Percentiles rank a stretch among this genome's conserved stretches.
phyloP scores from a whole-genome alignment of 2,113 vertebrate genomes.

The Trinectes maculatus region DNA sequence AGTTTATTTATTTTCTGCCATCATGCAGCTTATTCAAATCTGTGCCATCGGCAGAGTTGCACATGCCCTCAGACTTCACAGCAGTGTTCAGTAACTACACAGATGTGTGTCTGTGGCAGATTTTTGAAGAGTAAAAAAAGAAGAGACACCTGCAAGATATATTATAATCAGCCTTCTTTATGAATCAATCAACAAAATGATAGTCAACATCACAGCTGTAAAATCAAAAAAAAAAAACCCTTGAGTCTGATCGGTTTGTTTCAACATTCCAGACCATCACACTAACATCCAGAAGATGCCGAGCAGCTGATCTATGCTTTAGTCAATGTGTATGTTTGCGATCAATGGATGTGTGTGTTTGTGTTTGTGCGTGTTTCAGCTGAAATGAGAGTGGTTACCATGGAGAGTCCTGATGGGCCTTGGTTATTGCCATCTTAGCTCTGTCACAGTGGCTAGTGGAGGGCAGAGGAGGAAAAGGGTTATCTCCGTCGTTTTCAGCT shows the following conservation, averaged over 20 bases:
- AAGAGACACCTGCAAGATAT: no score
- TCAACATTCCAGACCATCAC: not conserved
- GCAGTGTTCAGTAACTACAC: not conserved
- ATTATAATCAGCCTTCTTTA: not conserved
- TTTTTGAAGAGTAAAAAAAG: no score
- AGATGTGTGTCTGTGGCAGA: no score
- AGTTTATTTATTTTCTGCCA: constrained; percentile 12
- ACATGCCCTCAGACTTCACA: not conserved
- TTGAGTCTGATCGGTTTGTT: not conserved
- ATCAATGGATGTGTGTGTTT: not conserved
- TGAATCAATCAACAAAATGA: not conserved
- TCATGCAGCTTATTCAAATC: not conserved
- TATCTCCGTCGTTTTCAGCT: constrained; percentile 59
- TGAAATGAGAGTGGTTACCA: constrained; percentile 34
- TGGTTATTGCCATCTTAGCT: constrained; percentile 27
- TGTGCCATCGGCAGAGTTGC: not conserved
- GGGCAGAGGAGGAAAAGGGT: constrained; percentile 40
- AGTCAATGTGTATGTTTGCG: not conserved
- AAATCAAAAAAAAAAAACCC: not conserved
- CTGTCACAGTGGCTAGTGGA: constrained; percentile 31
- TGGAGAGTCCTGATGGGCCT: constrained; percentile 15
- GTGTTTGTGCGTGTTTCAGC: not conserved
- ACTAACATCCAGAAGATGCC: not conserved
- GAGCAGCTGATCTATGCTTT: not conserved
- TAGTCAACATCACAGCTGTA: not conserved